A percentile compares a stretch with the other conserved stretches of the same genome.
phyloP scores from a whole-genome alignment of 2,797 vertebrate genomes.

The Pipistrellus kuhlii region DNA sequence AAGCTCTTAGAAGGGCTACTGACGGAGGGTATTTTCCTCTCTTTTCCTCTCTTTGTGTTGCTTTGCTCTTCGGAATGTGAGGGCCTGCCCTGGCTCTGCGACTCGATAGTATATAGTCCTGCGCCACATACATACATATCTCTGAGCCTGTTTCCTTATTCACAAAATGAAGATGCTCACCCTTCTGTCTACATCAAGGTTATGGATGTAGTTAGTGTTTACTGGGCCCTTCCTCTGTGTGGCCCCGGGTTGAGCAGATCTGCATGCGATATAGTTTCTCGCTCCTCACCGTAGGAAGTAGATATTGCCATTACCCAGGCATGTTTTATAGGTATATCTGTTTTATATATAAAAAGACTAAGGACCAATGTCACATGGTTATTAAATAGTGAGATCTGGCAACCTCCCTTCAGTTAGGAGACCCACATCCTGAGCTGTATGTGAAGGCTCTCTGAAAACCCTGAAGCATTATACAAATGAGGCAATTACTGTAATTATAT shows the following conservation, averaged over 20 bases:
- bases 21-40: neutral
- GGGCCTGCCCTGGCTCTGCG: neutral
- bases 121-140: neutral
- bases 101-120: neutral
- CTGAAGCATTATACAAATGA: neutral
- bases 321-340: neutral
- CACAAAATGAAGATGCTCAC: neutral
- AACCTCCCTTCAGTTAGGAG: neutral
- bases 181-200: neutral
- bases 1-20: neutral
- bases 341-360: neutral
- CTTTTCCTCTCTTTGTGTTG: neutral
- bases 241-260: neutral
- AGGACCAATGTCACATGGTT: neutral
- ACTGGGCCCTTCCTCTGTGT: neutral
- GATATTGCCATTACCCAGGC: neutral
- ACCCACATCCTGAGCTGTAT: neutral
- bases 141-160: neutral
- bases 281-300: neutral
- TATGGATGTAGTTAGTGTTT: neutral
- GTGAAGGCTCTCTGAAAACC: constrained; percentile 33
- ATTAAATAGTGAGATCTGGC: neutral
- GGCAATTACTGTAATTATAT: neutral
- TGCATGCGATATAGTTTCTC: neutral
- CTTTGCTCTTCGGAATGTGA: constrained; percentile 5